phyloP scores from a whole-genome alignment of 2,888 invertebrate species.

The Agonum fuliginosum region DNA sequence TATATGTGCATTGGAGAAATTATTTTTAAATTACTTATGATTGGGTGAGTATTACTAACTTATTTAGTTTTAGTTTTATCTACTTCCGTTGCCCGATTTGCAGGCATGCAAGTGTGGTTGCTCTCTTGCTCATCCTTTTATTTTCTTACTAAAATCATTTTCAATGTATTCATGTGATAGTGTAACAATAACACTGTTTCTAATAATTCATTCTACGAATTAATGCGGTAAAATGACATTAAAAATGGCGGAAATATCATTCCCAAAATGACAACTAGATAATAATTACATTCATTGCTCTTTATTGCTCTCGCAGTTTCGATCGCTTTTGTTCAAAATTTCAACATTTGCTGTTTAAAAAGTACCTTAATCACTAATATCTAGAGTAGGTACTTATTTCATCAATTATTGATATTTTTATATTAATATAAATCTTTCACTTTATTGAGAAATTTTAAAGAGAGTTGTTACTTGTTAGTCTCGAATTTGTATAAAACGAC shows the following conservation, averaged over 20 bases:
- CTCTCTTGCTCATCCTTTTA: not conserved
- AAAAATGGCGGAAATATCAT: slow-evolving; percentile 57
- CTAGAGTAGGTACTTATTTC: no score
- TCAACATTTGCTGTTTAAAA: not conserved
- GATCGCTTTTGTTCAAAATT: not conserved
- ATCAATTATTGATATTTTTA: no score
- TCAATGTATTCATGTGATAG: not conserved
- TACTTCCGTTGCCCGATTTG: not conserved
- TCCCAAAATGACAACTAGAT: slow-evolving; percentile 53
- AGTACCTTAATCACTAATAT: no score
- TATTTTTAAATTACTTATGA: slow-evolving; percentile 51
- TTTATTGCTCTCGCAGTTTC: not conserved
- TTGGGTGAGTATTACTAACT: slow-evolving; percentile 28
- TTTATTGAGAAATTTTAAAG: no score
- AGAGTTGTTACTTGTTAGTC: not conserved
- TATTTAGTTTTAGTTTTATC: not conserved
- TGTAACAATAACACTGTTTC: not conserved
- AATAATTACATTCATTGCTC: not conserved
- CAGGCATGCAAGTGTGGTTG: not conserved
- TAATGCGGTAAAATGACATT: slow-evolving; percentile 43
- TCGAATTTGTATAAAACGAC: not conserved
- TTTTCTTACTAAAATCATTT: not conserved
- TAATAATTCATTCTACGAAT: slow-evolving; percentile 43
- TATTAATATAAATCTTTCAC: no score
- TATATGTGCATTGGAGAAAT: slow-evolving; percentile 49